A percentile compares a stretch with the other conserved stretches of the same genome.
Evolutionary conservation across 2,113 vertebrate species (phyloP).

Genomic region (Ailurus styani): DNA sequence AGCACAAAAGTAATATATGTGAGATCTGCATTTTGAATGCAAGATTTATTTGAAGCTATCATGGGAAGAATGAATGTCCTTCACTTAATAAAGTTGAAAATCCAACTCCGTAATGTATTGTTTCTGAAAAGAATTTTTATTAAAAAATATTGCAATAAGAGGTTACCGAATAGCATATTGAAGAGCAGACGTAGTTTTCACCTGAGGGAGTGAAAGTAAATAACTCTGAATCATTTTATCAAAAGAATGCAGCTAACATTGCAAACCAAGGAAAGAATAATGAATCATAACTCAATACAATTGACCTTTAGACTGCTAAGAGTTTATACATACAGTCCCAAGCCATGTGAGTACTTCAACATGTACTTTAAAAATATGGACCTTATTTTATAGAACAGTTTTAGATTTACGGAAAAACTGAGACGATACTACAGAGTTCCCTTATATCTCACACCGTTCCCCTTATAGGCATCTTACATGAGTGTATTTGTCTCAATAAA

Average conservation of each 20-base stretch:
- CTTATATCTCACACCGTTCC: neutral
- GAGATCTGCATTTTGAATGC: constrained; percentile 13
- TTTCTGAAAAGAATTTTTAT: constrained; percentile 49
- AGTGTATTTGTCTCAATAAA: neutral
- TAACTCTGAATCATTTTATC: constrained; percentile 34
- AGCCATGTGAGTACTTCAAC: neutral
- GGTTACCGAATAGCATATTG: neutral
- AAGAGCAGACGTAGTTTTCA: neutral
- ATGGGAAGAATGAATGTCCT: neutral
- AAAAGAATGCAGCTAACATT: neutral
- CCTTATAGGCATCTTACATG: neutral
- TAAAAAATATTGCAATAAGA: constrained; percentile 34
- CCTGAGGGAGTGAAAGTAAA: constrained; percentile 39
- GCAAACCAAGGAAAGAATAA: constrained; percentile 9
- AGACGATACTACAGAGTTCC: neutral
- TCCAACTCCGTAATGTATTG: neutral
- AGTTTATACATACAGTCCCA: neutral
- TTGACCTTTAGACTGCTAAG: neutral
- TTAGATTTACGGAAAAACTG: neutral
- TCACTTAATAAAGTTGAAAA: constrained; percentile 30
- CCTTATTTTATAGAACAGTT: neutral
- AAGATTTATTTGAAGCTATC: constrained; percentile 35
- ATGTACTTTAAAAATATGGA: neutral
- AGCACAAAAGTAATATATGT: neutral
- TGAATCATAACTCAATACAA: neutral